phyloP scores from a whole-genome alignment of 2,113 vertebrate genomes.

The Cyprinodon brontotheroides region DNA sequence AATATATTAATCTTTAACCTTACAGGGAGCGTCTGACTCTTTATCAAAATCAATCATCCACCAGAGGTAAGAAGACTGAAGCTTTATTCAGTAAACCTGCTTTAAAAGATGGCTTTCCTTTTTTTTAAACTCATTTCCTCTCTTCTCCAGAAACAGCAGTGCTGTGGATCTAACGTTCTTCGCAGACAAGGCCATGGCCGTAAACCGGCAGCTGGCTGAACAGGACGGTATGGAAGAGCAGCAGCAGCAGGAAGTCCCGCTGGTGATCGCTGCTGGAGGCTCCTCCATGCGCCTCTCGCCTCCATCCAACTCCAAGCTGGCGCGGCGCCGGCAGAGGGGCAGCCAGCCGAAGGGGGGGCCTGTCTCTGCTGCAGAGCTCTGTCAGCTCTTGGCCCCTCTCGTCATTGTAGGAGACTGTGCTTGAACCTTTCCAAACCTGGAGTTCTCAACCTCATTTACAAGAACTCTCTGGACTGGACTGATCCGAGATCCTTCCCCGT shows the following conservation, averaged over 20 bases:
- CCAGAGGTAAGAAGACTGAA: constrained; percentile 85
- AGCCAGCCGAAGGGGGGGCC: constrained; percentile 84
- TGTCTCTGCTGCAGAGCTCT: constrained; percentile 79
- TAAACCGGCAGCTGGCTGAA: constrained; percentile 93
- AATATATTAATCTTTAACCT: background rate
- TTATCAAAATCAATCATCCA: constrained; percentile 89
- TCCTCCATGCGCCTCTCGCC: constrained; percentile 91
- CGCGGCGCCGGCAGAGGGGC: constrained; percentile 87
- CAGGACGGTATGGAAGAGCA: constrained; percentile 88
- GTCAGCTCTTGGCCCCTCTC: constrained; percentile 85
- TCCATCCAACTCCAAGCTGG: constrained; percentile 92
- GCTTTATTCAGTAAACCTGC: background rate
- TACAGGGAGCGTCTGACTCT: constrained; percentile 87
- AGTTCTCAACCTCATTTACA: constrained; percentile 41
- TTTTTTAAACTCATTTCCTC: background rate
- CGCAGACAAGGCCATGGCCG: constrained; percentile 92
- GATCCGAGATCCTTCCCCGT: constrained; percentile 26
- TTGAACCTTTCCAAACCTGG: constrained; percentile 66
- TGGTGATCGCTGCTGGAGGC: constrained; percentile 87
- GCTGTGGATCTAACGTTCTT: constrained; percentile 97
- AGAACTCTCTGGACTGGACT: constrained; percentile 38
- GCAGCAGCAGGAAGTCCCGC: constrained; percentile 81
- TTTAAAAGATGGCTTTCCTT: background rate
- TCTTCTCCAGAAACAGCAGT: constrained; percentile 87
- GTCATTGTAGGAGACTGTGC: constrained; percentile 91